These are phyloP conservation scores for Sturnus vulgaris DNA, from an alignment of 2,113 vertebrate genomes.

Conservation along the genomic window DNA sequence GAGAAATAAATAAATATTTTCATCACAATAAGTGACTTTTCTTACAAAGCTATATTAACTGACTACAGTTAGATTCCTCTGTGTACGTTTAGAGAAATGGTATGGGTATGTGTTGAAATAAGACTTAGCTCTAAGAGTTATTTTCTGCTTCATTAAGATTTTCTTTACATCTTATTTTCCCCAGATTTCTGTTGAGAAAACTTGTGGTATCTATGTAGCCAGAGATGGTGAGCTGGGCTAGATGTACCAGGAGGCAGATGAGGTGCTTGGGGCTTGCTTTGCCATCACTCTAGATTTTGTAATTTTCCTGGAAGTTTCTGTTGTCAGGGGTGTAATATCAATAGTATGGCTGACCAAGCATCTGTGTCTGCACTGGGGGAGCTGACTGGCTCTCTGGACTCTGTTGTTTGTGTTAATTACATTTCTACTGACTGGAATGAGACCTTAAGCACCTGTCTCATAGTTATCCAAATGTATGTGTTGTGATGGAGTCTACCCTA, in stretches of 20 bases:
- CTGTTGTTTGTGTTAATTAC: background rate
- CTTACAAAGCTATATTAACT: background rate
- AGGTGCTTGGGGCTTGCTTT: background rate
- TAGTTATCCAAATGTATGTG: background rate
- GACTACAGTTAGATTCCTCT: background rate
- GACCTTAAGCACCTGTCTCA: background rate
- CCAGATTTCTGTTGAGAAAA: background rate
- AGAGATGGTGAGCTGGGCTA: background rate
- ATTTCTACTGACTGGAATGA: background rate
- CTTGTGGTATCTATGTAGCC: background rate
- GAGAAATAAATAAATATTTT: background rate
- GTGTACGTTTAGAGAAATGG: background rate
- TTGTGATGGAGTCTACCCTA: background rate
- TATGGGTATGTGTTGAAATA: background rate
- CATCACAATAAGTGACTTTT: background rate
- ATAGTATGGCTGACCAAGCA: background rate
- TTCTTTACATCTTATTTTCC: background rate
- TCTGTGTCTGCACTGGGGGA: background rate
- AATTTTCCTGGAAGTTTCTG: background rate
- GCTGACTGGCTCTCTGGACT: background rate
- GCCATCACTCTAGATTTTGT: background rate
- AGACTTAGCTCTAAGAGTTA: background rate
- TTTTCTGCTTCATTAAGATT: background rate
- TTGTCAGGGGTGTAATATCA: background rate
- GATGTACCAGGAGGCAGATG: background rate